These are phyloP conservation scores for Phoebastria nigripes DNA, from an alignment of 2,797 vertebrate species.

Conservation along the genomic window DNA sequence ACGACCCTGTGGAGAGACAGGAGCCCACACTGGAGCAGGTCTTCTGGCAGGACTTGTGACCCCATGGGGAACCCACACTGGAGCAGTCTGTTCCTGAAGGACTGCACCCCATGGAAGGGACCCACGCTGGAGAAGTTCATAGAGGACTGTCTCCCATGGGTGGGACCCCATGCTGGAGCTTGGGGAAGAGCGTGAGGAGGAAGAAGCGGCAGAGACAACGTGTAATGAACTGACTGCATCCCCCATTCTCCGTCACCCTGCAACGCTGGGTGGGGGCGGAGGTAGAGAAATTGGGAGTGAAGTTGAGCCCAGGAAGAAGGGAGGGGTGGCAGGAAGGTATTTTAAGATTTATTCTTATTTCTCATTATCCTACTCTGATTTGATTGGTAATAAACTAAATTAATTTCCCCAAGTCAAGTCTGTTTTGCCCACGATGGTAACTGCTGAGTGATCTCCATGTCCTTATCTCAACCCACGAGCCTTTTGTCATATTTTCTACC, in stretches of 20 bases:
- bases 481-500: background rate
- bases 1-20: background rate
- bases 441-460: background rate
- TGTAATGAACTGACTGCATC: rapidly evolving
- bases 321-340: background rate
- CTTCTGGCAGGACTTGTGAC: background rate
- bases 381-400: background rate
- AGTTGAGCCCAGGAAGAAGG: background rate
- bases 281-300: background rate
- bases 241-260: background rate
- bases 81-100: background rate
- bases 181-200: background rate
- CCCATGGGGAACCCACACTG: background rate
- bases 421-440: background rate
- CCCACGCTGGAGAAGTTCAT: rapidly evolving
- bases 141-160: background rate
- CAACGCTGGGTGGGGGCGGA: rapidly evolving
- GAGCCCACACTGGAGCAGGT: background rate
- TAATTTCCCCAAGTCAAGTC: background rate
- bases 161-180: background rate
- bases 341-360: background rate
- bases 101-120: background rate
- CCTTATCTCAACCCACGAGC: rapidly evolving
- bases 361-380: background rate
- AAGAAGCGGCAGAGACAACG: background rate